A percentile compares a stretch with the other conserved stretches of the same genome.
These are phyloP conservation scores for Synanceia verrucosa DNA, from an alignment of 2,797 vertebrate species.

Conservation along the genomic window DNA sequence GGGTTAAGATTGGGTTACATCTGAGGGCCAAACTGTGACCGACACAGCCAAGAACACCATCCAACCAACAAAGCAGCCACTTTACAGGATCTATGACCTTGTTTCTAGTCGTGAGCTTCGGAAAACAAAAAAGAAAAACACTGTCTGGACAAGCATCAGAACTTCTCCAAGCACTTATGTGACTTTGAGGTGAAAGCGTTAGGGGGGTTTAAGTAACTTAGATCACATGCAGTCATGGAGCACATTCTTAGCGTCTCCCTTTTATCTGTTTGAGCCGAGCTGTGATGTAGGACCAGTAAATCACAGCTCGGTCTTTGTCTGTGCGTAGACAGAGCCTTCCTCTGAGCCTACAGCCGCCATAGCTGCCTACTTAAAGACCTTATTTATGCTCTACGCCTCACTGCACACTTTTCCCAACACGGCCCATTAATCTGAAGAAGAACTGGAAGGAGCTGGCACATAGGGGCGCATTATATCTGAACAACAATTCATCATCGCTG, in stretches of 20 bases:
- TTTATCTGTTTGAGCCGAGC: slow-evolving; percentile 69
- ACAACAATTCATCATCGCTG: slow-evolving; percentile 59
- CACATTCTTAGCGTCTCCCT: slow-evolving; percentile 59
- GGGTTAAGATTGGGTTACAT: slow-evolving; percentile 59
- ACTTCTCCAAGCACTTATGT: slow-evolving; percentile 31
- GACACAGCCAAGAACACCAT: slow-evolving; percentile 51
- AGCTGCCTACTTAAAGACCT: slow-evolving; percentile 77
- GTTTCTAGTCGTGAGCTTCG: slow-evolving; percentile 36
- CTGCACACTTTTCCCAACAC: slow-evolving; percentile 80
- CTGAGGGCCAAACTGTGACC: slow-evolving; percentile 48
- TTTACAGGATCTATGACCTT: slow-evolving; percentile 58
- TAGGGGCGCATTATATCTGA: slow-evolving; percentile 75
- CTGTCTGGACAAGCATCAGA: slow-evolving; percentile 34
- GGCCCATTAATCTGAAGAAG: slow-evolving; percentile 78
- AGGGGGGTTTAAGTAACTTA: slow-evolving; percentile 41
- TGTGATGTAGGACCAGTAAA: slow-evolving; percentile 67
- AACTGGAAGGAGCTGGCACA: slow-evolving; percentile 71
- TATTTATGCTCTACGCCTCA: slow-evolving; percentile 79
- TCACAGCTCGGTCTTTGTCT: slow-evolving; percentile 74
- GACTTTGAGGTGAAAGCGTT: slow-evolving; percentile 48
- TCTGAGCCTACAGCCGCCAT: slow-evolving; percentile 72
- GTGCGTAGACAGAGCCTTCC: slow-evolving; percentile 65
- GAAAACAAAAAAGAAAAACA: slow-evolving; percentile 47
- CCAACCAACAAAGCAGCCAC: slow-evolving; percentile 49
- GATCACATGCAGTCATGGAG: slow-evolving; percentile 43